phyloP scores from a whole-genome alignment of 2,797 vertebrate species.

The Eremophila alpestris region DNA sequence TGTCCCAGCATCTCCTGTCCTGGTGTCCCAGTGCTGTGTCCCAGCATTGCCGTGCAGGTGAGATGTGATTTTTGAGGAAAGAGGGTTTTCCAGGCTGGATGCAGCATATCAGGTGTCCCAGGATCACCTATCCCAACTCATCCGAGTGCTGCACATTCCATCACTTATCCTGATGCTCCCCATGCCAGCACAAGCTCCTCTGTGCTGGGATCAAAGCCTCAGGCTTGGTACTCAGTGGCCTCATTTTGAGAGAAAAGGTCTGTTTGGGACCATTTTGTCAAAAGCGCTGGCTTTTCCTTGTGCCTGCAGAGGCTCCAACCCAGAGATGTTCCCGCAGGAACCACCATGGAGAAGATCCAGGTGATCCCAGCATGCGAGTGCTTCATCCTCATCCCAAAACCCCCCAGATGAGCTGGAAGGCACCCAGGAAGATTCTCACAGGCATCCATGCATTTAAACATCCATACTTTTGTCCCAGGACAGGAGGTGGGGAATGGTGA shows the following conservation, averaged over 20 bases:
- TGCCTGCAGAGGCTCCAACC: not conserved
- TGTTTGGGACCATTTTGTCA: not conserved
- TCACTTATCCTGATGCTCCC: fast-evolving
- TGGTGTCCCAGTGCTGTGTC: not conserved
- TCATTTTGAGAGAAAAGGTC: not conserved
- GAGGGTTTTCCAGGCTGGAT: not conserved
- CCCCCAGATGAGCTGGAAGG: not conserved
- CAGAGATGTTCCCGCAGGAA: not conserved
- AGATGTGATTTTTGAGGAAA: not conserved
- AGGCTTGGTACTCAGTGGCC: fast-evolving
- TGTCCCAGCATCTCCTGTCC: not conserved
- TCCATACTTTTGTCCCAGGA: not conserved
- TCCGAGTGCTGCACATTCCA: not conserved
- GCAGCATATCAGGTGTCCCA: fast-evolving
- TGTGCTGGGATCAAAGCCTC: not conserved
- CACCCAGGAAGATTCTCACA: too few relatives aligned
- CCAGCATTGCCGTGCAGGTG: fast-evolving
- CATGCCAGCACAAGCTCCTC: not conserved
- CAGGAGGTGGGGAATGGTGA: not conserved
- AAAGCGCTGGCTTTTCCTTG: not conserved
- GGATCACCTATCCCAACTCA: not conserved
- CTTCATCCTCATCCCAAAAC: not conserved
- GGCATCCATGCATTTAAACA: not conserved
- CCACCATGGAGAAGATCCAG: not conserved
- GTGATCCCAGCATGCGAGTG: fast-evolving